Base-by-base conservation (phyloP, 2,888 invertebrate genomes). In the Megalurothrips usitatus region DNA sequence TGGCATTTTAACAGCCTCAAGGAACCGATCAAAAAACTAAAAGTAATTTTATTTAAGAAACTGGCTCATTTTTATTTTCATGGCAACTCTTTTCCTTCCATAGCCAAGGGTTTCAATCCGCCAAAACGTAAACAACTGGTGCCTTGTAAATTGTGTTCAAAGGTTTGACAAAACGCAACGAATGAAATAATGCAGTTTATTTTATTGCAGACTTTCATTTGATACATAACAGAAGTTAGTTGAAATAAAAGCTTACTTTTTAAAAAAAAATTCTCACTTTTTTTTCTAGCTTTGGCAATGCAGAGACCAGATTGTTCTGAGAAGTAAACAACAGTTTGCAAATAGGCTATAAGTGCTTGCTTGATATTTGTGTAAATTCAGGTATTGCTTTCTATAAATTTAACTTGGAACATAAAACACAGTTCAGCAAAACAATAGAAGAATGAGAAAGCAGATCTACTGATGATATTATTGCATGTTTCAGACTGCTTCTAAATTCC, bases 141-240 rank as follows among this genome's bases (percentile, higher is more conserved):
- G 68, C 68, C 68, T 75, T 75, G 68, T 75, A 75, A 26, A 26
- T 75, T 26, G 68, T 75, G 68, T 75, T 75, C 68, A 75, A 75
- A 75, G 68, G 68, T 75, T 75, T 75, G 68, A 75, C 68, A 75
- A 75, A 75, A 75, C 68, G 68, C 68, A 75, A 75, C 9, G 68
- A 26, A 12, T 75, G 23, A 75, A 75, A 75, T 75, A 75, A 75
- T 75, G 68, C 68, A 75, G 68, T 75, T 75, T 26, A 75, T 75
- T 75, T 75, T 75, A 75, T 75, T 75, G 68, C 68, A 75, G 68
- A 75, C 68, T 75, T 75, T 75, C 68, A 75, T 9, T 75, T 75
- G 68, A 75, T 75, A 75, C 68, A 75, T 75, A 75, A 75, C 68
- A 75, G 23, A 75, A 75, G 68, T 75, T 75, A 75, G 68, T 75